Evolutionary conservation across 1,140 invertebrate genomes (phyloP).

Genomic region (Periplaneta americana): DNA sequence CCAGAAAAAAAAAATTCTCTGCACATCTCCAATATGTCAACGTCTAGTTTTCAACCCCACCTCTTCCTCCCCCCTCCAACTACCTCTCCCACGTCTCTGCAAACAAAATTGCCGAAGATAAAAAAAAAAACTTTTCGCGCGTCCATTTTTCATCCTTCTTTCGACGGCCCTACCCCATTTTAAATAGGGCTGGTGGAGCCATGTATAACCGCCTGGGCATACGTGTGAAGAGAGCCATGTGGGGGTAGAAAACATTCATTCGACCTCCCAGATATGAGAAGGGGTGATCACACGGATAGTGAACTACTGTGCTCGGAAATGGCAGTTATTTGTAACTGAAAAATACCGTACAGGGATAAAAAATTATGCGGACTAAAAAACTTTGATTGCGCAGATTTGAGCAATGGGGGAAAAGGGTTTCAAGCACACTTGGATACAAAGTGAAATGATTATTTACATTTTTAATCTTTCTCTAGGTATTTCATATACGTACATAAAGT

Average conservation of each 20-base stretch:
- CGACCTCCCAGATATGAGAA: not conserved
- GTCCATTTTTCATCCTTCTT: not conserved
- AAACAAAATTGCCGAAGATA: not conserved
- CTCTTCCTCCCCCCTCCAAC: too few species aligned
- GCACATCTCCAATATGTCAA: not conserved
- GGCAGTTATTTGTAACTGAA: not conserved
- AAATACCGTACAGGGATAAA: not conserved
- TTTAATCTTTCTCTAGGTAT: too few species aligned
- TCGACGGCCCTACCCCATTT: not conserved
- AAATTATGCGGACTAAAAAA: too few species aligned
- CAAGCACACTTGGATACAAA: too few species aligned
- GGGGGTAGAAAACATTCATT: not conserved
- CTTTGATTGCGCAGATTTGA: too few species aligned
- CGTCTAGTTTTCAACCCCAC: not conserved
- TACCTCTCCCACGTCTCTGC: not conserved
- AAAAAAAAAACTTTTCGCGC: not conserved
- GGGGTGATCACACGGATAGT: not conserved
- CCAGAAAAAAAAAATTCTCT: not conserved
- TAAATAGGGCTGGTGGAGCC: not conserved
- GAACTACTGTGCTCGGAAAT: not conserved
- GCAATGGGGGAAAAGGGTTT: too few species aligned
- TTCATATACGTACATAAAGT: too few species aligned
- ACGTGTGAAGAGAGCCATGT: not conserved
- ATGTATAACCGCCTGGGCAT: not conserved
- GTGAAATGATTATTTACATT: too few species aligned